Evolutionary conservation across 2,113 vertebrate species (phyloP), one percentile per base, ranked within the genome.

Genomic region (Mesitornis unicolor): DNA sequence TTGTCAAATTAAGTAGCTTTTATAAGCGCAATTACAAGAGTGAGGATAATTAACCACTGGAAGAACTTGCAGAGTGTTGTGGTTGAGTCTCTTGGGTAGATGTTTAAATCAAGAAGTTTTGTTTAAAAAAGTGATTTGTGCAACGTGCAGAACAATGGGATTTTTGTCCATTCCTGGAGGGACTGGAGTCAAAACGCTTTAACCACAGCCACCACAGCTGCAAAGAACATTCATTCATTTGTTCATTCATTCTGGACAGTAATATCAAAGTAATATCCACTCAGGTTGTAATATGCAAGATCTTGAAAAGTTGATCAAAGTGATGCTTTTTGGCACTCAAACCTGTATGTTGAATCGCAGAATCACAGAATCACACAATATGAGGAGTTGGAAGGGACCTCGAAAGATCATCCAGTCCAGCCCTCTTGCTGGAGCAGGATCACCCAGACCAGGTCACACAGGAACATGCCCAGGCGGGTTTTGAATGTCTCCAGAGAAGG

Each of bases 1-100:
- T 81, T 84, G 96, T 95, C 93, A 95, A 95, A 96, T 97, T 95
- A 95, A 95, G 80, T n/a, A 40, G 90, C 93, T 96, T 97, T 95
- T 96, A 95, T 90, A 95, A 97, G 78, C 6, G 1, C 79, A 93
- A 70, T 95, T 93, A 97, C 59, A 70, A 77, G 80, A 81, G 29
- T 36, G 93, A 90, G 68, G 80, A 74, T 96, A 95, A 97, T 95
- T 95, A 97, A 95, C 21, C 61, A 13, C 50, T 16, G 48, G 71
- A 86, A 76, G 26, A 86, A 48, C 89, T 86, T 59, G 42, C 17
- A 17, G n/a, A 92, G 26, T 63, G n/a, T 70, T 86, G 63, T 74
- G 85, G 84, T 93, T 18, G 50, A 76, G 31, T 48, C 40, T 59
- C 71, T 61, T 60, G 48, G 25, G 63, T 31, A 50, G 59, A 33